phyloP scores from a whole-genome alignment of 2,797 vertebrate genomes.

The Pipistrellus pygmaeus region DNA sequence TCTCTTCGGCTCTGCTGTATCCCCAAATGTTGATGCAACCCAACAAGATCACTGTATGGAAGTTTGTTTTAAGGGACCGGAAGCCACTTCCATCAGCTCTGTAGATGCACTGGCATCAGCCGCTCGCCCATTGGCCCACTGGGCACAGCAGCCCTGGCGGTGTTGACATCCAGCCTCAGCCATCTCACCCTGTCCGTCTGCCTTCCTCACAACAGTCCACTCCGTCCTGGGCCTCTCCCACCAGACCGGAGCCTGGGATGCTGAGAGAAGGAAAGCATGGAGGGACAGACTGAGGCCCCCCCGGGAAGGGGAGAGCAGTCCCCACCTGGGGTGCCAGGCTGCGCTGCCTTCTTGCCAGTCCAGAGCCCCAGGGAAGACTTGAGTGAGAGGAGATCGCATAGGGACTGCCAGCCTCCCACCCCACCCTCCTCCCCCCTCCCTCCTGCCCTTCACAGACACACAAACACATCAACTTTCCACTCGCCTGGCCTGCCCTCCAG shows the following conservation, averaged over 20 bases:
- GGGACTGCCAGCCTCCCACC: not conserved
- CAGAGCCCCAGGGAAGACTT: not conserved
- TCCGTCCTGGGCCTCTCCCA: not conserved
- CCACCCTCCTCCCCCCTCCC: accelerated
- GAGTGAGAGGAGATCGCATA: not conserved
- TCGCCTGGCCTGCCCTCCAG: conserved; percentile 75
- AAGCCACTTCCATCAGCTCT: not conserved
- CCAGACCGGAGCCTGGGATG: not conserved
- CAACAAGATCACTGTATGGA: not conserved
- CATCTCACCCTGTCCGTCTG: not conserved
- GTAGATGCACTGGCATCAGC: not conserved
- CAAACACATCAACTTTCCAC: conserved; percentile 80
- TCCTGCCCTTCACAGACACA: not conserved
- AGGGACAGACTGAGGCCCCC: not conserved
- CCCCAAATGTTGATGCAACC: not conserved
- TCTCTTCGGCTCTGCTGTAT: not conserved
- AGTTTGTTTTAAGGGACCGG: not conserved
- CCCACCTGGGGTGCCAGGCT: not conserved
- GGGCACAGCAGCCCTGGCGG: not conserved
- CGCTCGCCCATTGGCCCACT: not conserved
- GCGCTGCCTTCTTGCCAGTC: not conserved
- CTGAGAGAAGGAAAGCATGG: conserved; percentile 53
- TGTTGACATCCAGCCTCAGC: not conserved
- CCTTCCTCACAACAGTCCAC: not conserved
- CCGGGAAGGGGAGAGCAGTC: not conserved